Evolutionary conservation across 2,888 invertebrate genomes (phyloP), one percentile per base, ranked within the genome.

Genomic region (Ophioninae sp.): DNA sequence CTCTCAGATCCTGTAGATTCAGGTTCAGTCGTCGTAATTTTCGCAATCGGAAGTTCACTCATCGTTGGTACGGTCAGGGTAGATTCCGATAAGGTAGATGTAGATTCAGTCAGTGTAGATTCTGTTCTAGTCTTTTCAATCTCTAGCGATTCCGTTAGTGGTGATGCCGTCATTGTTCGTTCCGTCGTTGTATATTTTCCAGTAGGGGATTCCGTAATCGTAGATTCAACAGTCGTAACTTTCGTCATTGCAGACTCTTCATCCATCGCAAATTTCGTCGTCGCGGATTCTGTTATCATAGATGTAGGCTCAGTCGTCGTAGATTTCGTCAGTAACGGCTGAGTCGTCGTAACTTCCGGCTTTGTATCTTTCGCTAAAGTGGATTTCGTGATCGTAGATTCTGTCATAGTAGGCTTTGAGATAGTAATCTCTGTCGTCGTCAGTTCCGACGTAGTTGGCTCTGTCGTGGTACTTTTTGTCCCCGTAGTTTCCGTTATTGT

Each of bases 261-360:
- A 3, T 61, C 64, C 7, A 61, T 81, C 37, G 44, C n/a, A 67
- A 21, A 56, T 74, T 62, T 39, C n/a, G 7, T 23, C 20, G 17
- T 39, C 13, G 64, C 6, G 13, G 69, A 81, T 13, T 81, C 82
- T 21, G 74, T 70, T 17, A n/a, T n/a, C n/a, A n/a, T n/a, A n/a
- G 64, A 64, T 8, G 82, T 50, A 23, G 56, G 6, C n/a, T 65
- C 39, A 2, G 17, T 64, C 50, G 64, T 6, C 13, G 30, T 56
- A 0, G 64, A 37, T 44, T 56, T 56, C 41, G 62, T 56, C n/a
- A n/a, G n/a, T n/a, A n/a, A n/a, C n/a, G n/a, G n/a, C n/a, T n/a
- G n/a, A n/a, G n/a, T n/a, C n/a, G n/a, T n/a, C n/a, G n/a, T n/a
- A n/a, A n/a, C n/a, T n/a, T n/a, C n/a, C n/a, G n/a, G n/a, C n/a